Evolutionary conservation across 2,113 vertebrate species (phyloP).

Genomic region (Phodopus roborovskii): DNA sequence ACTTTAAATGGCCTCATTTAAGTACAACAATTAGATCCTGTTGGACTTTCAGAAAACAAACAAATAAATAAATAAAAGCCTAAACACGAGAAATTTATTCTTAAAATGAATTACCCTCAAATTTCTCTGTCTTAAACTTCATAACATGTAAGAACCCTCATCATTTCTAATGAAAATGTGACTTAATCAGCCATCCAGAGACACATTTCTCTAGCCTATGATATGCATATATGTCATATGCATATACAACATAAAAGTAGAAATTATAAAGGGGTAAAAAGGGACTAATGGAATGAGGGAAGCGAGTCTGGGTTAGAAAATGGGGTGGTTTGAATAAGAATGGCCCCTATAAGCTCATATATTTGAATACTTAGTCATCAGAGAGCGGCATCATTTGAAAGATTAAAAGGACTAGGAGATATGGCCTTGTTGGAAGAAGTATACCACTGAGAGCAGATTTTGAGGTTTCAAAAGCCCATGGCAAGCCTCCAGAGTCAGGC

Average conservation of each 20-base stretch:
- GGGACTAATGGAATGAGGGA: too few species aligned
- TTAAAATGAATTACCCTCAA: not conserved
- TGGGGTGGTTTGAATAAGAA: too few species aligned
- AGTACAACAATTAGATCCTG: not conserved
- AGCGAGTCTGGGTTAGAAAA: too few species aligned
- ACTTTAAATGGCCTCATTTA: not conserved
- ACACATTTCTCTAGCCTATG: too few species aligned
- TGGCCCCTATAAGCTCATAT: too few species aligned
- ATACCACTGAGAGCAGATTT: not conserved
- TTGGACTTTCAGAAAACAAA: not conserved
- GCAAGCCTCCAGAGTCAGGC: not conserved
- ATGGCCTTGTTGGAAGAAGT: not conserved
- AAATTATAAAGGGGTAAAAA: too few species aligned
- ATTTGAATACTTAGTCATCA: too few species aligned
- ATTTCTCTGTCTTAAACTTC: not conserved
- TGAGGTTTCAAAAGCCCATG: not conserved
- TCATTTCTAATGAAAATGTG: not conserved
- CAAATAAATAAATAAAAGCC: not conserved
- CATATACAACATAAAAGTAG: too few species aligned
- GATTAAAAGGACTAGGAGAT: too few species aligned
- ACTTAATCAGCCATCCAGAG: not conserved
- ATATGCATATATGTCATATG: too few species aligned
- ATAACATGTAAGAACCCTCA: not conserved
- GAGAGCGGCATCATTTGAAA: too few species aligned
- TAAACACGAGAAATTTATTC: not conserved